Evolutionary conservation across 2,797 vertebrate genomes (phyloP), one percentile per base, ranked within the genome.

Genomic region (Meriones psammophilus): DNA sequence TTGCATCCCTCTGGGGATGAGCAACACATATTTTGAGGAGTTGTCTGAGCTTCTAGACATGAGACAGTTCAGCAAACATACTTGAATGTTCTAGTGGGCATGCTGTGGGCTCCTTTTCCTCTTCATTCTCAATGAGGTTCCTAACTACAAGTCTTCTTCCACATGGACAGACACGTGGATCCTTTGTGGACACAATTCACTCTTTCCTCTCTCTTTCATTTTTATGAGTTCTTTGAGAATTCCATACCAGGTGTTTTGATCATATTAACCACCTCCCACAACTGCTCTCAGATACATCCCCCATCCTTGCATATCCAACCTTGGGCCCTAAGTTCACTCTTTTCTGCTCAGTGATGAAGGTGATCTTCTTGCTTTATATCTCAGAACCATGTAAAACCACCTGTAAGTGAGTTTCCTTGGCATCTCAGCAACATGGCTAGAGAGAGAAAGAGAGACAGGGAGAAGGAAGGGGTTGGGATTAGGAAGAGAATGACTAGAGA

Each of bases 141-240:
- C n/a, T 36, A 64, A 24, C 2, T 22, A 36, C 4, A 68, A 24
- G 24, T 6, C 4, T 71, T 39, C 46, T 88, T 80, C 76, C 14
- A 73, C 2, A 22, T 12, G 1, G 3, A 39, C 5, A 69, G n/a
- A 33, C 46, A n/a, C 2, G 1, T 0, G 5, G 28, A 3, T 26
- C 56, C 8, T 33, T 10, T 56, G 2, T 42, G 13, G 81, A 3
- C 39, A n/a, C 9, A 14, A 26, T 12, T 58, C 74, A 68, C 18
- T 54, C 26, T 77, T 54, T 33, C 7, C 15, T 77, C 46, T 54
- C 28, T 74, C 6, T 73, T 54, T 2, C 60, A 5, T 62, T 18
- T 58, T 18, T 58, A 14, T 58, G 56, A 77, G 42, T 77, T 78
- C 28, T 54, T 78, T 5, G 28, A 33, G 1, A 54, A 54, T 46